A percentile compares a stretch with the other conserved stretches of the same genome.
These are phyloP conservation scores for Rhinolophus ferrumequinum DNA, from an alignment of 2,113 vertebrate genomes.

Conservation along the genomic window DNA sequence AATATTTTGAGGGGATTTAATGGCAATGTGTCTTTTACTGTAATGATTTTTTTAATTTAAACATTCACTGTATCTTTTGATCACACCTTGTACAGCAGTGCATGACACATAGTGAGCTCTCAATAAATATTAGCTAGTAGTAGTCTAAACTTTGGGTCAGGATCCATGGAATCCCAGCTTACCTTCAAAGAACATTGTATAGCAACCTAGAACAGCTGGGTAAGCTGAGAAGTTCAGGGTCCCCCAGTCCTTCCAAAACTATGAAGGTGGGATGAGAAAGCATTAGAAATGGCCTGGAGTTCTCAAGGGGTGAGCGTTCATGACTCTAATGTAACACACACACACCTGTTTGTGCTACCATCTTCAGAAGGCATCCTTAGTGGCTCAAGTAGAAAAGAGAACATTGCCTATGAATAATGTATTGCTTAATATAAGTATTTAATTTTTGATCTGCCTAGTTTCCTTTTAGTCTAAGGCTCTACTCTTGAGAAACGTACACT, in stretches of 20 bases:
- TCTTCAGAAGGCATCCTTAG: neutral
- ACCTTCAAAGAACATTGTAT: neutral
- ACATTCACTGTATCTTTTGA: no score
- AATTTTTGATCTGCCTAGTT: neutral
- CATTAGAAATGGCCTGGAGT: neutral
- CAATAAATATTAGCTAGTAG: neutral
- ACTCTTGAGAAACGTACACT: neutral
- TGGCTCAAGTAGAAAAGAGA: neutral
- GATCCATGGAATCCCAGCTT: neutral
- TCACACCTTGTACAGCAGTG: neutral
- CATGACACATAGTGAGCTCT: neutral
- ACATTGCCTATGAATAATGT: neutral
- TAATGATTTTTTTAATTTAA: no score
- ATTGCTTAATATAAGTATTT: neutral
- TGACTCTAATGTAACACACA: no score
- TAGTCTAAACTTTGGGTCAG: neutral
- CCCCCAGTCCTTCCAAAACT: neutral
- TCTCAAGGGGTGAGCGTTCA: neutral
- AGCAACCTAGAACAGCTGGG: neutral
- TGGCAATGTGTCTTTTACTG: no score
- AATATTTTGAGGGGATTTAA: no score
- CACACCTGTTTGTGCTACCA: neutral
- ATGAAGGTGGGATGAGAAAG: neutral
- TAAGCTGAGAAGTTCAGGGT: neutral
- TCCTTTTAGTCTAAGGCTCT: neutral